Conservation (phyloP, 2,797 vertebrate species). For the Buceros bicornis region DNA sequence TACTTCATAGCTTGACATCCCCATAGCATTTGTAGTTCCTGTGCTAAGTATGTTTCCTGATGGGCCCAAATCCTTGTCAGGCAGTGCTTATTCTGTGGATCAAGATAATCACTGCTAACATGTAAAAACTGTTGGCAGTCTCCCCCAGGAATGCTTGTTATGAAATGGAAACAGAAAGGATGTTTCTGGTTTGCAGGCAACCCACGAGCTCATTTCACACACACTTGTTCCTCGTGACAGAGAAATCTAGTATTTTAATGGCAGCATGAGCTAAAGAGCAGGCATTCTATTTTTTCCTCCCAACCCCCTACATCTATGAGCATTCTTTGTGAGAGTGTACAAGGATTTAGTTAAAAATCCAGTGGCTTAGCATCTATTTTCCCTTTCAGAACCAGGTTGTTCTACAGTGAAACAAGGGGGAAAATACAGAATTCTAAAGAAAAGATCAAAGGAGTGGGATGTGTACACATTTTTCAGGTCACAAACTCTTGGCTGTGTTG, state of each 20-base stretch:
- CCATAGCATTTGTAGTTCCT: not conserved
- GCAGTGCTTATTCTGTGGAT: not conserved
- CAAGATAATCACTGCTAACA: not conserved
- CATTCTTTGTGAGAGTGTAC: not conserved
- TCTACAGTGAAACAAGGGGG: not conserved
- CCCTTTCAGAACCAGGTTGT: not conserved
- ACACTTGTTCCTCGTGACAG: not conserved
- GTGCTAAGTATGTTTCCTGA: not conserved
- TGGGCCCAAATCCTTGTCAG: not conserved
- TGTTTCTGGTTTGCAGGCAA: conserved; percentile 4
- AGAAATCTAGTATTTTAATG: not conserved
- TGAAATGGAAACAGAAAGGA: not conserved
- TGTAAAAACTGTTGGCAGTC: not conserved
- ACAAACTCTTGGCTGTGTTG: not conserved
- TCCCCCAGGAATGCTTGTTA: not conserved
- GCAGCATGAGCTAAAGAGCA: not conserved
- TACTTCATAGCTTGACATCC: not conserved
- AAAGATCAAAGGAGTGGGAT: not conserved
- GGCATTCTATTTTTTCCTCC: not conserved
- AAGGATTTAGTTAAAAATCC: not conserved
- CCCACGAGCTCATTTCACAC: not conserved
- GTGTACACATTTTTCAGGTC: not conserved
- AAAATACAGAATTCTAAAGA: not conserved
- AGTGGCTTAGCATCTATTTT: not conserved
- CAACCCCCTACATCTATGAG: not conserved